Conservation (phyloP, 2,113 vertebrate species). For the Xenopus borealis region DNA sequence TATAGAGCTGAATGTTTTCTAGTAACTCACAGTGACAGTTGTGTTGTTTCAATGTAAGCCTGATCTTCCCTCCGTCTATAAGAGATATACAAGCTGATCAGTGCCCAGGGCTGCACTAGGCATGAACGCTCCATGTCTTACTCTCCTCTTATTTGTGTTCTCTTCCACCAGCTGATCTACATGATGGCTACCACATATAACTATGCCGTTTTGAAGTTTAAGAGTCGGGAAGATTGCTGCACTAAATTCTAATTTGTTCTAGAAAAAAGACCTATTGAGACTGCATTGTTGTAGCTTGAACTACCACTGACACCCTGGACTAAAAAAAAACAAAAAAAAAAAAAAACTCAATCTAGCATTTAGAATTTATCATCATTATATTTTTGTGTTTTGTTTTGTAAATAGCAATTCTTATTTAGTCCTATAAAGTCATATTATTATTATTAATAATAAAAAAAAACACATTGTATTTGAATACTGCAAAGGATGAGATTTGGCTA, state of each 20-base stretch:
- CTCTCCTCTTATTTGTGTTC: slow-evolving; percentile 86
- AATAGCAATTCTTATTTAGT: slow-evolving; percentile 81
- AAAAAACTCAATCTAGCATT: slow-evolving; percentile 64
- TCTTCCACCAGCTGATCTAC: slow-evolving; percentile 99
- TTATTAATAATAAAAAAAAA: slow-evolving; percentile 49
- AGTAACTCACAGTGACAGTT: too few relatives aligned
- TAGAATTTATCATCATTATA: slow-evolving; percentile 69
- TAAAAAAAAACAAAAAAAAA: slow-evolving; percentile 51
- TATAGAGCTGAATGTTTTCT: too few relatives aligned
- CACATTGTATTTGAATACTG: slow-evolving; percentile 63
- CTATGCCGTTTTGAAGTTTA: slow-evolving; percentile 99
- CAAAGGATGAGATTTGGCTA: slow-evolving; percentile 67
- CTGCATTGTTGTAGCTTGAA: slow-evolving; percentile 71
- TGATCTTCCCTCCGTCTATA: too few relatives aligned
- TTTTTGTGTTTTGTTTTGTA: slow-evolving; percentile 65
- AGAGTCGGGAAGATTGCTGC: slow-evolving; percentile 99
- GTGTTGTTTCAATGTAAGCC: too few relatives aligned
- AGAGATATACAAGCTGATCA: slow-evolving; percentile 32
- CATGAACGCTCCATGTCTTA: slow-evolving; percentile 71
- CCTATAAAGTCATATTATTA: slow-evolving; percentile 62
- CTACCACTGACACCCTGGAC: slow-evolving; percentile 83
- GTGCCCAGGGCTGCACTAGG: slow-evolving; percentile 52
- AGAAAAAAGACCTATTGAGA: slow-evolving; percentile 65
- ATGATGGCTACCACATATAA: slow-evolving; percentile 99
- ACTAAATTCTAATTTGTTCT: slow-evolving; percentile 94